A percentile compares a stretch with the other conserved stretches of the same genome.
These are phyloP conservation scores for Phortica magna DNA, from an alignment of 2,888 invertebrate genomes.

Conservation along the genomic window DNA sequence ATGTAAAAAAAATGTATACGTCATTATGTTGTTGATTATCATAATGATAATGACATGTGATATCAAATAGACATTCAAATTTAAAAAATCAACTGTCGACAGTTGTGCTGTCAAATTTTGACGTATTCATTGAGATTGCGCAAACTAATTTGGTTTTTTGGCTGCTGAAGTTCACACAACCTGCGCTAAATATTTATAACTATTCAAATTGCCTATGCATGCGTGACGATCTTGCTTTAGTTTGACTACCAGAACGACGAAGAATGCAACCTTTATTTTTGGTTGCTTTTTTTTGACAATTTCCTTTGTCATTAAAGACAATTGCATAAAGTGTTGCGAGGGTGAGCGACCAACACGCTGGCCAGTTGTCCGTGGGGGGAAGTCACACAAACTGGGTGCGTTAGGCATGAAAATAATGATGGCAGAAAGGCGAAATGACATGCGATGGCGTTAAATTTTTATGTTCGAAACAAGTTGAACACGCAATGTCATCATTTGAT, in stretches of 20 bases:
- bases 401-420: conserved; percentile 5
- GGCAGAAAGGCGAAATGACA: conserved; percentile 54
- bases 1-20: conserved; percentile 1
- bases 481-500: conserved; percentile 6
- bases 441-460: conserved; percentile 68
- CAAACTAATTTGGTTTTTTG: neutral
- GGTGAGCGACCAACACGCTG: neutral
- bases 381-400: conserved; percentile 54
- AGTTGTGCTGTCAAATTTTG: conserved; percentile 24
- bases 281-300: neutral
- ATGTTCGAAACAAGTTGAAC: conserved; percentile 48
- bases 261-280: neutral
- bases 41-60: conserved; percentile 1
- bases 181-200: neutral
- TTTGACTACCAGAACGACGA: neutral
- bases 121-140: conserved; percentile 5
- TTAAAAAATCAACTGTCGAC: neutral
- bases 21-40: neutral
- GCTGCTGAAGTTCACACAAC: neutral
- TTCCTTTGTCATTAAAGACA: conserved; percentile 17
- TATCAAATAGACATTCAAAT: neutral
- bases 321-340: conserved; percentile 2
- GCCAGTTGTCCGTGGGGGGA: conserved; percentile 16
- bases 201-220: neutral
- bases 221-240: neutral